Conservation (phyloP, 2,113 vertebrate species). For the Xenopus tropicalis region UCB_Xtro_10.0 CM004447.2:17058001-17058500, state of each 20-base stretch:
- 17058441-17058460: no score
- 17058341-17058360: no score
- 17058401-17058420: no score
- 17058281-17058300: constrained; percentile 98
- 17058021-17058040: constrained; percentile 92
- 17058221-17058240: constrained; percentile 91
- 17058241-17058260: constrained; percentile 96
- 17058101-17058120: constrained; percentile 95
- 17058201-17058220: constrained; percentile 95
- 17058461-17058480: no score
- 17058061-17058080: constrained; percentile 96
- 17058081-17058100: constrained; percentile 98
- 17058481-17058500: no score
- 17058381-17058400: no score
- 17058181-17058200: constrained; percentile 93
- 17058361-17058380: no score
- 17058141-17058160: constrained; percentile 91
- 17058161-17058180: constrained; percentile 82
- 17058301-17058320: constrained; percentile 98
- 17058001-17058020: constrained; percentile 99
- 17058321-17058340: constrained; percentile 70
- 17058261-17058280: constrained; percentile 91
- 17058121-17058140: constrained; percentile 91
- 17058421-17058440: no score
- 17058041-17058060: constrained; percentile 94